These are phyloP conservation scores for Autographa pulchrina DNA, from an alignment of 2,888 invertebrate genomes.

Conservation along the genomic window DNA sequence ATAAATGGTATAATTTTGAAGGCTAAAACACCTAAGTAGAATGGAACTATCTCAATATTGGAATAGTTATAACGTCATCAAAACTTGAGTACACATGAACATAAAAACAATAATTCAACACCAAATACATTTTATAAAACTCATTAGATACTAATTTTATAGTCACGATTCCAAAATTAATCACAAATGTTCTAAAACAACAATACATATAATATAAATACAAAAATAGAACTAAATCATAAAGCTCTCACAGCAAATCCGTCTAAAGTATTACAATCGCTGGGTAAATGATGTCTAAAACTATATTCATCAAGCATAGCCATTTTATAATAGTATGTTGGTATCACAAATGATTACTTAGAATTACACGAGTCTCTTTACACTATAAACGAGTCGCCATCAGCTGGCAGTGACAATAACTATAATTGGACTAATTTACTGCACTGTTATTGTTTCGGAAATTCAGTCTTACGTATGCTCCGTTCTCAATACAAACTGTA, in stretches of 20 bases:
- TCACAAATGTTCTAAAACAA: constrained; percentile 26
- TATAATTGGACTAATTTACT: constrained; percentile 64
- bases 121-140: constrained; percentile 43
- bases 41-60: constrained; percentile 34
- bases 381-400: constrained; percentile 49
- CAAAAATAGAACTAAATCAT: constrained; percentile 20
- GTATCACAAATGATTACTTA: constrained; percentile 66
- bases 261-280: constrained; percentile 45
- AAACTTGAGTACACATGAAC: constrained; percentile 26
- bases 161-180: constrained; percentile 33
- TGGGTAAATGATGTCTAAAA: constrained; percentile 56
- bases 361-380: constrained; percentile 55
- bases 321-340: constrained; percentile 55
- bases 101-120: constrained; percentile 38
- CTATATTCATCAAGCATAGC: constrained; percentile 61
- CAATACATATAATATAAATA: constrained; percentile 14
- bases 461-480: constrained; percentile 65
- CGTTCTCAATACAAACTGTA: constrained; percentile 41
- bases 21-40: constrained; percentile 52
- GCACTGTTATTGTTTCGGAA: constrained; percentile 50
- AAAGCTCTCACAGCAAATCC: constrained; percentile 27
- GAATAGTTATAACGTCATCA: constrained; percentile 30
- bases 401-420: constrained; percentile 48
- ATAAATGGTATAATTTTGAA: constrained; percentile 45
- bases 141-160: constrained; percentile 31